phyloP scores from a whole-genome alignment of 2,113 vertebrate species.

The Eonycteris spelaea region DNA sequence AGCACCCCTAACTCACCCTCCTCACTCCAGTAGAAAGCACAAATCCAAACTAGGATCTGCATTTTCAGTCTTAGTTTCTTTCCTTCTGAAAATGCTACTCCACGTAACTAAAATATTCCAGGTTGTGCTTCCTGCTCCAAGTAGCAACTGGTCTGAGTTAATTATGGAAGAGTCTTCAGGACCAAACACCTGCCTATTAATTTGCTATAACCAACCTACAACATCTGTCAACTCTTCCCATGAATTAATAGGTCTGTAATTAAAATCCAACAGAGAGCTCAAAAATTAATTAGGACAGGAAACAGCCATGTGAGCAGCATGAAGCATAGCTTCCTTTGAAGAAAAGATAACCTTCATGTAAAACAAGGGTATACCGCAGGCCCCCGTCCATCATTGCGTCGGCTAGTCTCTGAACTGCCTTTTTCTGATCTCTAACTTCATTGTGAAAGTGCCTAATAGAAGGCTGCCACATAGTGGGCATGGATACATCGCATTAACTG shows the following conservation, averaged over 20 bases:
- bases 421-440: neutral
- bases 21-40: neutral
- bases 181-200: constrained; percentile 75
- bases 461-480: neutral
- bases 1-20: neutral
- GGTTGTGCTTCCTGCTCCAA: neutral
- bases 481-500: neutral
- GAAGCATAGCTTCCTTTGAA: constrained; percentile 21
- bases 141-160: constrained; percentile 30
- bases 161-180: constrained; percentile 58
- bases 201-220: constrained; percentile 77
- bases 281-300: constrained; percentile 78
- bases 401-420: neutral
- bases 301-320: constrained; percentile 31
- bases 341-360: constrained; percentile 24
- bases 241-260: constrained; percentile 82
- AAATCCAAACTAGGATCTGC: neutral
- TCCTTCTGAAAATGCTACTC: neutral
- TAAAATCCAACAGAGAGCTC: constrained; percentile 82
- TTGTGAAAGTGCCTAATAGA: neutral
- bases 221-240: constrained; percentile 76
- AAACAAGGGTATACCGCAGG: neutral
- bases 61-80: neutral
- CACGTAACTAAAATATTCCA: neutral
- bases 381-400: neutral